Evolutionary conservation across 2,797 vertebrate genomes (phyloP).

Genomic region (Novumbra hubbsi): DNA sequence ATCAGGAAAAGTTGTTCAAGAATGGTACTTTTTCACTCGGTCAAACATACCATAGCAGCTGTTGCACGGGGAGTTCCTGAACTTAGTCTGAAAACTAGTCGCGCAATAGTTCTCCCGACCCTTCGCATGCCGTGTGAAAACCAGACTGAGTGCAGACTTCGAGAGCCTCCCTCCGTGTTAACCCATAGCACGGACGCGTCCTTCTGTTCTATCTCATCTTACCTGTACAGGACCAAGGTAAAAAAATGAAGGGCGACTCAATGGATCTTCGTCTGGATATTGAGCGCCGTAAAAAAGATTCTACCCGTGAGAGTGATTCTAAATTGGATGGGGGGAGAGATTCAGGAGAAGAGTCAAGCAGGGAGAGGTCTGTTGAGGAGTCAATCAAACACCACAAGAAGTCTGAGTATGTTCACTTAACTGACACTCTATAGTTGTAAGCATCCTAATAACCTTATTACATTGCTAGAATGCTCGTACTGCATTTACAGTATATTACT

Average conservation of each 20-base stretch:
- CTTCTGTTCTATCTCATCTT: slow-evolving; percentile 62
- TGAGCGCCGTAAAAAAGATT: slow-evolving; percentile 94
- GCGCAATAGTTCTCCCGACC: neutral
- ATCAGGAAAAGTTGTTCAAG: slow-evolving; percentile 30
- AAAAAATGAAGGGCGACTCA: slow-evolving; percentile 85
- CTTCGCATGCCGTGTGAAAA: slow-evolving; percentile 35
- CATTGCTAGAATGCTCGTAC: neutral
- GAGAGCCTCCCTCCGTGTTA: slow-evolving; percentile 52
- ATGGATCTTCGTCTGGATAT: slow-evolving; percentile 96
- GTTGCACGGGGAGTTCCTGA: slow-evolving; percentile 8
- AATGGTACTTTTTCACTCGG: slow-evolving; percentile 33
- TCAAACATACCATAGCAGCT: neutral
- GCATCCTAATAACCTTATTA: neutral
- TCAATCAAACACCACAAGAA: slow-evolving; percentile 84
- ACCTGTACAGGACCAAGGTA: slow-evolving; percentile 79
- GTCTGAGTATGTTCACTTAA: slow-evolving; percentile 72
- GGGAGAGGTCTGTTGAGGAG: slow-evolving; percentile 83
- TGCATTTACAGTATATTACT: neutral
- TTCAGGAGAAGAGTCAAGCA: slow-evolving; percentile 80
- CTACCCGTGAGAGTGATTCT: slow-evolving; percentile 79
- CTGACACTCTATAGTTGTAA: slow-evolving; percentile 25
- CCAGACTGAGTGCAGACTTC: slow-evolving; percentile 47
- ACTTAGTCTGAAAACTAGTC: neutral
- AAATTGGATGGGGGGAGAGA: slow-evolving; percentile 83
- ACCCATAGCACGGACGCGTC: slow-evolving; percentile 71